These are phyloP conservation scores for Hyposoter didymator DNA, from an alignment of 2,888 invertebrate species.

Conservation along the genomic window DNA sequence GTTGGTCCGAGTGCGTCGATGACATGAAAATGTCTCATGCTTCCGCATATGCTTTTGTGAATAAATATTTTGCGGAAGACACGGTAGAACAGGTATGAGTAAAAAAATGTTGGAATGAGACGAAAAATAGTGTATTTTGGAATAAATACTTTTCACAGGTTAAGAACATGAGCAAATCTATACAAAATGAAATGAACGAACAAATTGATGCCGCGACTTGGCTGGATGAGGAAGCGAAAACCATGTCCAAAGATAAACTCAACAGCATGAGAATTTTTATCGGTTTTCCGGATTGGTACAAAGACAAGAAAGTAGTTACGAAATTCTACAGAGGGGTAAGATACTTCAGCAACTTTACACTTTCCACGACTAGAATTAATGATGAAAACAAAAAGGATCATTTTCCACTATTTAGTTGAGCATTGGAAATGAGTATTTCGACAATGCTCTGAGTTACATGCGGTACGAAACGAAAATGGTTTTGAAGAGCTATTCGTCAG, in stretches of 20 bases:
- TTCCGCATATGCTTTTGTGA: slow-evolving; percentile 58
- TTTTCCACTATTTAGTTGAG: slow-evolving; percentile 48
- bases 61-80: slow-evolving; percentile 59
- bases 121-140: neutral
- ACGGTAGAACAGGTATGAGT: slow-evolving; percentile 41
- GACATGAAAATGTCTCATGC: slow-evolving; percentile 61
- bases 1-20: slow-evolving; percentile 62
- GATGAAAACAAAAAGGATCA: neutral
- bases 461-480: slow-evolving; percentile 44
- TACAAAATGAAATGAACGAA: slow-evolving; percentile 85
- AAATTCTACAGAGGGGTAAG: slow-evolving; percentile 85
- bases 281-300: slow-evolving; percentile 86
- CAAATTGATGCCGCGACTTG: slow-evolving; percentile 85
- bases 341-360: slow-evolving; percentile 30
- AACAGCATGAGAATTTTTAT: slow-evolving; percentile 85
- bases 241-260: slow-evolving; percentile 85
- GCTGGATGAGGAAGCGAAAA: slow-evolving; percentile 86
- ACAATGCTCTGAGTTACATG: slow-evolving; percentile 63
- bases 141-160: neutral
- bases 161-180: slow-evolving; percentile 82
- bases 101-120: neutral
- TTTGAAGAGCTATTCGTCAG: neutral
- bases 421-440: slow-evolving; percentile 64
- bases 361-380: neutral
- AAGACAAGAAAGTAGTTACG: slow-evolving; percentile 84